A percentile compares a stretch with the other conserved stretches of the same genome.
phyloP scores from a whole-genome alignment of 2,113 vertebrate species.

The Microcebus ravelobensis region DNA sequence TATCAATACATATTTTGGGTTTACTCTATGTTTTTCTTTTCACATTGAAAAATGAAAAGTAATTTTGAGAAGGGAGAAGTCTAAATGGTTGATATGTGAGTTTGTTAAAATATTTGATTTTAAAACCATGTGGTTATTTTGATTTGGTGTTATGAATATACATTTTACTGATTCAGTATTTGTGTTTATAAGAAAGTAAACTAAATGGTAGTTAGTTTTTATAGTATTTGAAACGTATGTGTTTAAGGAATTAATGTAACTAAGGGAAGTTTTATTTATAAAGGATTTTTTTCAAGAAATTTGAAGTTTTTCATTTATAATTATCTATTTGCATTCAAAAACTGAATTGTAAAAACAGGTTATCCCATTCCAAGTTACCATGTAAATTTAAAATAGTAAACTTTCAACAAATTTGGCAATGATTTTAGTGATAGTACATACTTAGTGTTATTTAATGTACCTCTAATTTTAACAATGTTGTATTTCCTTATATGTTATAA shows the following conservation, averaged over 20 bases:
- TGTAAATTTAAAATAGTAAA: constrained; percentile 4
- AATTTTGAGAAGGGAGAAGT: background rate
- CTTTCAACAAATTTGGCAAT: background rate
- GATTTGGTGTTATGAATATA: constrained; percentile 25
- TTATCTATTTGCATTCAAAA: background rate
- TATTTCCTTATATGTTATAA: background rate
- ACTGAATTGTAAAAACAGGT: background rate
- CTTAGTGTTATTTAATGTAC: background rate
- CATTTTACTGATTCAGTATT: background rate
- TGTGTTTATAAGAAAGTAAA: background rate
- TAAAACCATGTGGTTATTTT: constrained; percentile 52
- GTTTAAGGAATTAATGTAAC: background rate
- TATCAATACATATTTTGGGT: constrained; percentile 50
- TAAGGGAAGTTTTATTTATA: background rate
- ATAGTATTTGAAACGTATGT: background rate
- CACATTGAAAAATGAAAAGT: constrained; percentile 24
- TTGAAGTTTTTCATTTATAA: background rate
- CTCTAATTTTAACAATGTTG: constrained; percentile 16
- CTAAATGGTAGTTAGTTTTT: background rate
- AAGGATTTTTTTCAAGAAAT: background rate
- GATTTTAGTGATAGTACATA: background rate
- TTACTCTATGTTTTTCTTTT: constrained; percentile 60
- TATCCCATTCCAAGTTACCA: background rate
- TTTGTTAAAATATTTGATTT: constrained; percentile 50
- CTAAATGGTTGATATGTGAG: constrained; percentile 9